Conservation (phyloP, 2,888 invertebrate genomes). For the Serripes groenlandicus region DNA sequence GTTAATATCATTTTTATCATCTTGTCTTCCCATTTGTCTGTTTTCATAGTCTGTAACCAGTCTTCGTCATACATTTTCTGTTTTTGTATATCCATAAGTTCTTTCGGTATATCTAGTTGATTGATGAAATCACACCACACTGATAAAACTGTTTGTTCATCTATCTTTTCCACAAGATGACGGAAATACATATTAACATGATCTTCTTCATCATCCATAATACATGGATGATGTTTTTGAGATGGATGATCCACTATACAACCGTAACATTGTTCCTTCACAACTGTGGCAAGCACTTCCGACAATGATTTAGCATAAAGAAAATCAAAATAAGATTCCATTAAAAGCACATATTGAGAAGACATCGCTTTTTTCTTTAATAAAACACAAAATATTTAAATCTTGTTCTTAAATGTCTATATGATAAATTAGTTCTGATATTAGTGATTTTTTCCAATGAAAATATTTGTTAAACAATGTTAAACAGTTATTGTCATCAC, state of each 20-base stretch:
- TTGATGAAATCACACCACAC: constrained; percentile 29
- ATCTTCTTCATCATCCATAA: constrained; percentile 13
- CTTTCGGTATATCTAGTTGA: too few species aligned
- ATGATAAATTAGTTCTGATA: too few species aligned
- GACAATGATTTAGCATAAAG: constrained; percentile 38
- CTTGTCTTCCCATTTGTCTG: too few species aligned
- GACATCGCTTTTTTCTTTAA: not conserved
- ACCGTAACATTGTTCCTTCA: constrained; percentile 29
- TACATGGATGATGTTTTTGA: constrained; percentile 40
- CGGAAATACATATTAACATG: constrained; percentile 35
- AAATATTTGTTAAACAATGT: not conserved
- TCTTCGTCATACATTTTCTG: too few species aligned
- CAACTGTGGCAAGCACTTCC: not conserved
- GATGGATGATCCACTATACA: constrained; percentile 40
- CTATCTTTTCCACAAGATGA: constrained; percentile 23
- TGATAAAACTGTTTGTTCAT: constrained; percentile 20
- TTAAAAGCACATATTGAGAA: not conserved
- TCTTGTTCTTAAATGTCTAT: not conserved
- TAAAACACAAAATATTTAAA: too few species aligned
- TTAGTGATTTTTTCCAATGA: constrained; percentile 2
- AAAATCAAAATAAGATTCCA: constrained; percentile 42
- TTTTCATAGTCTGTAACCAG: too few species aligned
- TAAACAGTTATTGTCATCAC: not conserved
- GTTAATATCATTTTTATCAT: too few species aligned
- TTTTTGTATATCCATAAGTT: too few species aligned